Evolutionary conservation across 2,113 vertebrate species (phyloP).

Genomic region (Xiphophorus hellerii): DNA sequence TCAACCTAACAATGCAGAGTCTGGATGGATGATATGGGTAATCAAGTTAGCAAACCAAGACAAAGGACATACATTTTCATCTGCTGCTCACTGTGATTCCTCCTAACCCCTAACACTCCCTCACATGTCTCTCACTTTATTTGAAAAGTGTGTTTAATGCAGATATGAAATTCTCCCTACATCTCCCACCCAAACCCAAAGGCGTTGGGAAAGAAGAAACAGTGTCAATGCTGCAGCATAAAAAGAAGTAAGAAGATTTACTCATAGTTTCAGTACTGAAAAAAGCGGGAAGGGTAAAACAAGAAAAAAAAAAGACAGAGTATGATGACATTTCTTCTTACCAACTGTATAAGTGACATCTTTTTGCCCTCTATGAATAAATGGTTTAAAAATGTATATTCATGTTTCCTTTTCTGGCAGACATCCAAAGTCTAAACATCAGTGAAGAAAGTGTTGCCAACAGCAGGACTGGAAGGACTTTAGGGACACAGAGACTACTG

Average conservation of each 20-base stretch:
- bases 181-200: conserved; percentile 66
- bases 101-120: too few species aligned
- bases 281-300: not conserved
- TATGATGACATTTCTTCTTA: conserved; percentile 48
- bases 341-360: conserved; percentile 54
- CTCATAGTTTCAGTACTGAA: conserved; percentile 60
- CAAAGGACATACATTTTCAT: conserved; percentile 21
- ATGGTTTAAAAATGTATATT: conserved; percentile 78
- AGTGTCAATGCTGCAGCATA: conserved; percentile 73
- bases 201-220: conserved; percentile 73
- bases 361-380: conserved; percentile 70
- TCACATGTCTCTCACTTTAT: conserved; percentile 14
- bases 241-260: conserved; percentile 79
- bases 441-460: conserved; percentile 24
- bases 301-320: not conserved
- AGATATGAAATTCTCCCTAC: conserved; percentile 75
- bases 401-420: conserved; percentile 56
- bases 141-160: conserved; percentile 74
- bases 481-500: conserved; percentile 26
- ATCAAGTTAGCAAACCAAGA: conserved; percentile 27
- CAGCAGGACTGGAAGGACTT: conserved; percentile 55
- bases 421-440: conserved; percentile 48
- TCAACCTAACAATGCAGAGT: too few species aligned
- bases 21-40: conserved; percentile 14
- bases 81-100: not conserved